Evolutionary conservation across 2,797 vertebrate species (phyloP).

Genomic region (Sylvia borin): DNA sequence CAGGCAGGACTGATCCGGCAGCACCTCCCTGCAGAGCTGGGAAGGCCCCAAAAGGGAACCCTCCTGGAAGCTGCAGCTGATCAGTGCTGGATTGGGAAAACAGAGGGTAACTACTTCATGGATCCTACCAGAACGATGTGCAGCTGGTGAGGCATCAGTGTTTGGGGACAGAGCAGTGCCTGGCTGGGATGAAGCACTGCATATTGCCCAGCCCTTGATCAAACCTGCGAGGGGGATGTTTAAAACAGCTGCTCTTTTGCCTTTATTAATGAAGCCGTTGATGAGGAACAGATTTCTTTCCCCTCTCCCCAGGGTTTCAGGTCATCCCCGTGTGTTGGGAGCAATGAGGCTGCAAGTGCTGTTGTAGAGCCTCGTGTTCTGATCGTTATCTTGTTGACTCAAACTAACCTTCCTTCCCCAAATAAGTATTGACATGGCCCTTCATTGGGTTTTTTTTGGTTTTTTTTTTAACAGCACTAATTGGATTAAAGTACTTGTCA

Average conservation of each 20-base stretch:
- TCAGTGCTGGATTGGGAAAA: neutral
- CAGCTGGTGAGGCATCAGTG: neutral
- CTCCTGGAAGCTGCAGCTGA: neutral
- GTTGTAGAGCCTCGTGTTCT: neutral
- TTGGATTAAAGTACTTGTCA: constrained; percentile 51
- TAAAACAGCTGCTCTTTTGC: neutral
- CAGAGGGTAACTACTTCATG: neutral
- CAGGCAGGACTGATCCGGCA: neutral
- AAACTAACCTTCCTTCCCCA: neutral
- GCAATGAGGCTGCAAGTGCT: neutral
- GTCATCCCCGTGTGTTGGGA: neutral
- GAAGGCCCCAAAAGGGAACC: neutral
- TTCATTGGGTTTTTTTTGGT: neutral
- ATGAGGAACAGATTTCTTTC: neutral
- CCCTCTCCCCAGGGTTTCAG: neutral
- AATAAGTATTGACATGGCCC: neutral
- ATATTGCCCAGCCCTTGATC: neutral
- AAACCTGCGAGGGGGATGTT: neutral
- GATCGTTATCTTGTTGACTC: constrained; percentile 9
- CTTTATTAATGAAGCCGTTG: neutral
- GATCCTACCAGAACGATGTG: neutral
- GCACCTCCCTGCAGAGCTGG: neutral
- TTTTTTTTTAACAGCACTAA: constrained; percentile 10
- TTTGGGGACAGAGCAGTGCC: neutral
- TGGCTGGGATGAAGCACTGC: neutral